Evolutionary conservation across 2,888 invertebrate species (phyloP).

Genomic region (Masnerella sp.): DNA sequence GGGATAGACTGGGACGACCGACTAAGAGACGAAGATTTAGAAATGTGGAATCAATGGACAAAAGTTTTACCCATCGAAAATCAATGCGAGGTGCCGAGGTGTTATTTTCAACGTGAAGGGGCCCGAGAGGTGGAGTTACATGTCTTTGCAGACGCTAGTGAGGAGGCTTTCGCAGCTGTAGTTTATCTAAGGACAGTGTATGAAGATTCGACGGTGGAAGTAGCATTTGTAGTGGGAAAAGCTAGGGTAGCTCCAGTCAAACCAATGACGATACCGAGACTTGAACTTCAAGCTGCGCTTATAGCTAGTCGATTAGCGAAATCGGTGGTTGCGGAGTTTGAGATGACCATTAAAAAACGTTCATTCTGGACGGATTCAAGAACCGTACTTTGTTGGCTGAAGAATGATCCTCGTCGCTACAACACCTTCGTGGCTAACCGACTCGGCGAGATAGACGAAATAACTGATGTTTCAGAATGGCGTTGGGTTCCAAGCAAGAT

Average conservation of each 20-base stretch:
- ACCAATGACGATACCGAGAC: slow-evolving; percentile 19
- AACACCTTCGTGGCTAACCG: slow-evolving; percentile 59
- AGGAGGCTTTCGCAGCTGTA: slow-evolving; percentile 6
- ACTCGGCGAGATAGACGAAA: slow-evolving; percentile 61
- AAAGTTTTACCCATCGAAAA: background rate
- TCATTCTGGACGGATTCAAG: slow-evolving; percentile 31
- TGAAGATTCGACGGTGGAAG: background rate
- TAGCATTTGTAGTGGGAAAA: slow-evolving; percentile 11
- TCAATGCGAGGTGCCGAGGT: slow-evolving; percentile 3
- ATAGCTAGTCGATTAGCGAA: slow-evolving; percentile 9
- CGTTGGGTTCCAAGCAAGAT: slow-evolving; percentile 62
- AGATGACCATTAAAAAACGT: background rate
- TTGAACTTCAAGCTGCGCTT: slow-evolving; percentile 24
- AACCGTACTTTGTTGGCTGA: slow-evolving; percentile 55
- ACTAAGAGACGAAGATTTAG: background rate
- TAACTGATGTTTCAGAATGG: slow-evolving; percentile 62
- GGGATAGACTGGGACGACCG: slow-evolving; percentile 15
- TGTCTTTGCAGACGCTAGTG: slow-evolving; percentile 11
- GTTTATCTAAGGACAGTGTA: background rate
- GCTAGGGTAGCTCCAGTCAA: slow-evolving; percentile 25
- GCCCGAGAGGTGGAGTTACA: slow-evolving; percentile 4
- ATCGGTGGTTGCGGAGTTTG: slow-evolving; percentile 10
- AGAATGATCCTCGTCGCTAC: slow-evolving; percentile 41
- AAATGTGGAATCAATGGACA: slow-evolving; percentile 3
- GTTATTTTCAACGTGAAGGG: background rate